Base-by-base conservation (phyloP, 2,113 vertebrate genomes). In the Oreochromis aureus region DNA sequence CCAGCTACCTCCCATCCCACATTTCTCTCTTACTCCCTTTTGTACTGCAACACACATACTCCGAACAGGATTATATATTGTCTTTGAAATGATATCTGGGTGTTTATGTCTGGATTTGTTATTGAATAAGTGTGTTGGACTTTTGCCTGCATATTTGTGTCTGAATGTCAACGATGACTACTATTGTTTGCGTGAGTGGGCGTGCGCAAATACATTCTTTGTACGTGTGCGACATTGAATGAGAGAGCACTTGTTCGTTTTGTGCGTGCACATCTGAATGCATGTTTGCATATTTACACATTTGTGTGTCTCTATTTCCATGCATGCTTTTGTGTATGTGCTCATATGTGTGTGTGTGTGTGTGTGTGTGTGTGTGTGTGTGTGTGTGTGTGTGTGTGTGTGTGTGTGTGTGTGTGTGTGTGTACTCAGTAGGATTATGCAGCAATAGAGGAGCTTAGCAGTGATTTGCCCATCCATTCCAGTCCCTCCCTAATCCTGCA, bases 371-470 rank as follows among this genome's bases (percentile, higher is more conserved):
- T 83, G 19, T 82, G n/a, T 89, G 80, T 87, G 91, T 87, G 83
- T 87, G 85, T 94, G 19, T 82, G n/a, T 87, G 83, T 55, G 32
- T 78, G 7, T 7, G 15, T 39, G 36, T 39, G 55, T 89, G 69
- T 90, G 84, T 53, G 27, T 80, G 6, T 86, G 66, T 87, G 73
- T 83, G 19, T 82, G n/a, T 89, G 80, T 87, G 91, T 87, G 83
- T 87, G 85, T 94, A 89, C 87, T 93, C 90, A 71, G 82, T 87
- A 58, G 94, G 94, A 96, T 96, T 96, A 95, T 92, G 89, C 83
- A 94, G 95, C 95, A 95, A 93, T 95, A 94, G 93, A 95, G 89
- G 79, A 94, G 94, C 79, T 96, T 96, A 96, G 91, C 87, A 87
- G 92, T 95, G 94, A 94, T 96, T 96, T 96, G 90, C 92, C 87